Evolutionary conservation across 2,888 invertebrate species (phyloP).

Genomic region (Terebella lapidaria): DNA sequence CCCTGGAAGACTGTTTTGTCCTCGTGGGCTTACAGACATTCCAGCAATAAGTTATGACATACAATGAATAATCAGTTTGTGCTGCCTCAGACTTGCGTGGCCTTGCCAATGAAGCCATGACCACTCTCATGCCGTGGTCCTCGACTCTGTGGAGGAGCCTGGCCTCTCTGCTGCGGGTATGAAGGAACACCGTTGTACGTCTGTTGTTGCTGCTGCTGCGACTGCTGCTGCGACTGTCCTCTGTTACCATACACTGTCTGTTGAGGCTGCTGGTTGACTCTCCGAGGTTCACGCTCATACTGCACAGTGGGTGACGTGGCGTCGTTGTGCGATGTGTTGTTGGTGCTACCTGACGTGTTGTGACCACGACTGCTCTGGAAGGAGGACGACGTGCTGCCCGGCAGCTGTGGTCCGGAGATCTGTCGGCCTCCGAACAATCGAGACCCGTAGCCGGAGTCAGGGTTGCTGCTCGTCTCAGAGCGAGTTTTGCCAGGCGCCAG

Average conservation of each 20-base stretch:
- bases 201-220: neutral
- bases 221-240: neutral
- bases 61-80: no score
- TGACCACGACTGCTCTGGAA: neutral
- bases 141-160: neutral
- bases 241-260: neutral
- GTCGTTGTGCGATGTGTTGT: neutral
- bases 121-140: neutral
- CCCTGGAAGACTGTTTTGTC: no score
- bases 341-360: neutral
- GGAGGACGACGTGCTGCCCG: neutral
- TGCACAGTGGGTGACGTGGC: neutral
- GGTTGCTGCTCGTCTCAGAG: slow-evolving; percentile 43
- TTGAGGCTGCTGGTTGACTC: neutral
- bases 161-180: neutral
- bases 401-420: neutral
- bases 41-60: no score
- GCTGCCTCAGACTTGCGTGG: slow-evolving; percentile 3
- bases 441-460: slow-evolving; percentile 77
- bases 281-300: no score
- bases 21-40: no score
- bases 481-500: slow-evolving; percentile 21
- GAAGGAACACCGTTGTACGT: neutral
- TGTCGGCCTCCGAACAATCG: neutral
- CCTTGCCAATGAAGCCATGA: neutral